These are phyloP conservation scores for Ophraella communa DNA, from an alignment of 2,888 invertebrate genomes.

Conservation along the genomic window DNA sequence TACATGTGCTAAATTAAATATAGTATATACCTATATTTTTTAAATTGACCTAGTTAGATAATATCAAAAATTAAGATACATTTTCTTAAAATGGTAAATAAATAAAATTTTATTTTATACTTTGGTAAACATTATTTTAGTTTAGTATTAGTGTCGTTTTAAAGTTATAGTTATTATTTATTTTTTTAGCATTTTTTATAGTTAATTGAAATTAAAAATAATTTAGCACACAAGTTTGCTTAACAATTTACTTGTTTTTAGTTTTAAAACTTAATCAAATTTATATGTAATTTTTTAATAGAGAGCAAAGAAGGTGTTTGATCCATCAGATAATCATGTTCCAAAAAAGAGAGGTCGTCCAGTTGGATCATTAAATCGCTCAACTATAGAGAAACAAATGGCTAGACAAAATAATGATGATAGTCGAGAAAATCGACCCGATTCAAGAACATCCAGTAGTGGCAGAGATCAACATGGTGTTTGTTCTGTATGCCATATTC, in stretches of 20 bases:
- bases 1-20: neutral
- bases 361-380: slow-evolving; percentile 68
- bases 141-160: neutral
- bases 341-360: slow-evolving; percentile 76
- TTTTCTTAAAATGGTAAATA: neutral
- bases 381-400: slow-evolving; percentile 64
- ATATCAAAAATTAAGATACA: neutral
- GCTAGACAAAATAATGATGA: slow-evolving; percentile 48
- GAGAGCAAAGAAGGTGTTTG: slow-evolving; percentile 85
- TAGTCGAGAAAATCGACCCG: slow-evolving; percentile 51
- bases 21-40: neutral
- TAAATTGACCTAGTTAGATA: slow-evolving; percentile 8
- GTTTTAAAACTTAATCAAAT: neutral
- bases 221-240: too few species aligned
- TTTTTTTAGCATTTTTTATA: neutral
- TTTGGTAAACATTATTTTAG: neutral
- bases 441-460: slow-evolving; percentile 55
- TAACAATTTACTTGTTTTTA: neutral
- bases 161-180: neutral
- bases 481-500: slow-evolving; percentile 68
- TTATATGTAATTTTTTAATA: slow-evolving; percentile 39
- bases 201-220: too few species aligned
- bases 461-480: slow-evolving; percentile 64
- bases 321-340: slow-evolving; percentile 82
- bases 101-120: neutral